phyloP scores from a whole-genome alignment of 2,888 invertebrate genomes.

The Cremastobaeus sp. region DNA sequence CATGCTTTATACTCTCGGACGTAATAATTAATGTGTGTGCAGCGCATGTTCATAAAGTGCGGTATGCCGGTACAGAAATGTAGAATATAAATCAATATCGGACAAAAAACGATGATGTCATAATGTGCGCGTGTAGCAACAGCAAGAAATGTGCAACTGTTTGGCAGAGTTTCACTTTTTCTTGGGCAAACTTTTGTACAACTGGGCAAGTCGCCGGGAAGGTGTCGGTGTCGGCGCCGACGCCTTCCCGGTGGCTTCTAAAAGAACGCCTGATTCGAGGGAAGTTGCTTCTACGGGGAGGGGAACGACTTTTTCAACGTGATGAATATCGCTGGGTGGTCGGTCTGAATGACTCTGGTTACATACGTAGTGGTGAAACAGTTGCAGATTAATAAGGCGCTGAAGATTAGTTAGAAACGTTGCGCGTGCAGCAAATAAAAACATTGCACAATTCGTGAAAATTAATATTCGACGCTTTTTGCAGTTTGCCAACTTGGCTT shows the following conservation, averaged over 20 bases:
- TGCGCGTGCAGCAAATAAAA: slow-evolving; percentile 60
- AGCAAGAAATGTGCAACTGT: slow-evolving; percentile 56
- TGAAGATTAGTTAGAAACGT: slow-evolving; percentile 57
- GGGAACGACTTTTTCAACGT: no score
- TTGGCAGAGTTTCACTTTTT: slow-evolving; percentile 6
- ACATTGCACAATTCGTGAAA: slow-evolving; percentile 49
- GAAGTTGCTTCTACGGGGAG: no score
- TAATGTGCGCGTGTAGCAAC: slow-evolving; percentile 46
- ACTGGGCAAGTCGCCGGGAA: no score
- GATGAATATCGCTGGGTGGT: slow-evolving; percentile 4
- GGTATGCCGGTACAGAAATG: slow-evolving; percentile 36
- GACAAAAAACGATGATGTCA: slow-evolving; percentile 29
- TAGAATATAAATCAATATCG: slow-evolving; percentile 9
- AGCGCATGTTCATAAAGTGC: slow-evolving; percentile 42
- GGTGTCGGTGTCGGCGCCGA: no score
- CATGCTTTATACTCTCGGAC: slow-evolving; percentile 41
- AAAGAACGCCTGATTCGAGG: no score
- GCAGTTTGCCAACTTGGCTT: no score
- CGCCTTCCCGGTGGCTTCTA: no score
- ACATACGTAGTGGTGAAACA: slow-evolving; percentile 57
- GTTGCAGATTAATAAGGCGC: slow-evolving; percentile 59
- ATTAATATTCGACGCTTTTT: slow-evolving; percentile 27
- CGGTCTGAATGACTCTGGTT: slow-evolving; percentile 21
- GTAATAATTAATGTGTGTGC: slow-evolving; percentile 42
- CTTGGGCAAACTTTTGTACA: no score